Conservation (phyloP, 92 coral and sea anemone species). For the Parazoanthus atlanticus region DNA sequence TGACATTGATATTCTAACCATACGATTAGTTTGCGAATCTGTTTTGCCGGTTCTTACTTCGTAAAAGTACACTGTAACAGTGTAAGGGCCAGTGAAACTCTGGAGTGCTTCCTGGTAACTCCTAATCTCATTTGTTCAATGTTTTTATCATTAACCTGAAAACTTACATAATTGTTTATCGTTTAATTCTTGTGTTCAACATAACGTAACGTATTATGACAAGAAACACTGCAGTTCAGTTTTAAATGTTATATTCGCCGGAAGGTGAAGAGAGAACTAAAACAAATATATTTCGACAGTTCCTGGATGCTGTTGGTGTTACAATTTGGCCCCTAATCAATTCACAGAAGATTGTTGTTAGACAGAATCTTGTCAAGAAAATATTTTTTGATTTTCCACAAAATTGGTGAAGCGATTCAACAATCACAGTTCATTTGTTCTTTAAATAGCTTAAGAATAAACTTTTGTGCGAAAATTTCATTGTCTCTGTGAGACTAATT, state of each 20-base stretch:
- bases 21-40: neutral
- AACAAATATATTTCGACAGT: neutral
- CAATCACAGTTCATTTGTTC: neutral
- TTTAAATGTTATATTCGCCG: neutral
- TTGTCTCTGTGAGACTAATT: neutral
- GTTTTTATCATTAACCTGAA: neutral
- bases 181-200: neutral
- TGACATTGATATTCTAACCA: neutral
- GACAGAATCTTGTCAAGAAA: neutral
- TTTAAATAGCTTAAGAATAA: neutral
- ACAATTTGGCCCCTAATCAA: neutral
- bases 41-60: neutral
- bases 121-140: no score
- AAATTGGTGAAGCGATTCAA: constrained; percentile 40
- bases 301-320: no score
- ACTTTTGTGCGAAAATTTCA: neutral
- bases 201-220: neutral
- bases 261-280: neutral
- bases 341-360: no score
- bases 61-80: no score
- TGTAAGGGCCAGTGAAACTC: neutral
- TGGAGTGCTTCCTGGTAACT: neutral
- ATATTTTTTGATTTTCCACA: constrained; percentile 25
- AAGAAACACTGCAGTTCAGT: neutral
- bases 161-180: neutral